Conservation (phyloP, 2,888 invertebrate species). For the Hirtodrosophila trivittata region DNA sequence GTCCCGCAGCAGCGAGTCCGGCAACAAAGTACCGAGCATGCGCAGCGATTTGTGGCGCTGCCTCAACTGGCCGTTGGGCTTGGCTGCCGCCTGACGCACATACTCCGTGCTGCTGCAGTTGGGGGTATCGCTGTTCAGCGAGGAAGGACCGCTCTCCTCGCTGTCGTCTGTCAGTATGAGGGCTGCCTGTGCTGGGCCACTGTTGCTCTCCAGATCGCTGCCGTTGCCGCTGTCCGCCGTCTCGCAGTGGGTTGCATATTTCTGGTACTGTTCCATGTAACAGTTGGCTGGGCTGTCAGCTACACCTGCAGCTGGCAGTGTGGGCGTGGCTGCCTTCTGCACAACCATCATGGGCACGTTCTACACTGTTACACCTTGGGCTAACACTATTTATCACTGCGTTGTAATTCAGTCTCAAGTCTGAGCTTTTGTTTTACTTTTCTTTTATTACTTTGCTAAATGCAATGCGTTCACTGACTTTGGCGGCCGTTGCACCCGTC, state of each 20-base stretch:
- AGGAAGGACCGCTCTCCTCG: conserved; percentile 87
- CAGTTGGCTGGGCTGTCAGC: conserved; percentile 54
- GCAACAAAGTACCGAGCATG: conserved; percentile 79
- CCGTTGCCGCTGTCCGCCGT: conserved; percentile 93
- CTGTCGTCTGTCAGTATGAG: conserved; percentile 84
- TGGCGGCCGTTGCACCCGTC: conserved; percentile 69
- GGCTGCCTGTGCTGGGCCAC: conserved; percentile 51
- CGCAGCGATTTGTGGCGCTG: conserved; percentile 75
- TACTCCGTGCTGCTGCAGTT: conserved; percentile 87
- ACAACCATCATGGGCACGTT: conserved; percentile 52
- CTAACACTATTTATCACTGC: conserved; percentile 26
- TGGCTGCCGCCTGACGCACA: conserved; percentile 79
- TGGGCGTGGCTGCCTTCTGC: conserved; percentile 62
- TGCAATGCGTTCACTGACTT: conserved; percentile 72
- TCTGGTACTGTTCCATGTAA: conserved; percentile 68
- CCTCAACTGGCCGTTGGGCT: conserved; percentile 62
- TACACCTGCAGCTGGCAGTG: conserved; percentile 36
- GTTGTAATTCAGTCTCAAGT: not conserved
- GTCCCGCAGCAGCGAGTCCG: conserved; percentile 88
- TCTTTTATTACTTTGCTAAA: conserved; percentile 24
- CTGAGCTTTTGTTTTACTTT: conserved; percentile 5
- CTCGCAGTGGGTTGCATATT: conserved; percentile 87
- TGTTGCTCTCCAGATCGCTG: conserved; percentile 89
- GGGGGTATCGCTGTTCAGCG: conserved; percentile 91
- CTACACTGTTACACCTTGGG: not conserved